Evolutionary conservation across 2,113 vertebrate genomes (phyloP), one percentile per base, ranked within the genome.

Genomic region (Puntigrus tetrazona): DNA sequence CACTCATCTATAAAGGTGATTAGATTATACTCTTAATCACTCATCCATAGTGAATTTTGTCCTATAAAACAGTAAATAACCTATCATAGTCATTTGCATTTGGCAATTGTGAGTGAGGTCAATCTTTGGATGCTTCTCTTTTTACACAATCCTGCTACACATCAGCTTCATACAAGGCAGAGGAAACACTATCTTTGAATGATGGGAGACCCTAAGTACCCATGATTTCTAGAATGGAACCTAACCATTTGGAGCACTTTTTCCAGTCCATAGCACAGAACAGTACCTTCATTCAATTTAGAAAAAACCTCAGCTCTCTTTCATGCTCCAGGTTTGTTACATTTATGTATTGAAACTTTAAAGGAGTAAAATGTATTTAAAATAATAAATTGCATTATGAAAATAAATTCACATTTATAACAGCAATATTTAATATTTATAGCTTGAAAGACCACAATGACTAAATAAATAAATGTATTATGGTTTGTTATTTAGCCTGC

Each of bases 281-380:
- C n/a, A 13, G 9, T 27, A 27, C 57, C 57, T 61, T 61, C 57
- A 61, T 61, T 61, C 27, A 61, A 25, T 61, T 61, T 27, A 61
- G 9, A 89, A 89, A 65, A 91, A 88, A 82, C 93, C 92, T 41
- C 61, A 83, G 63, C 84, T n/a, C 78, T 31, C 85, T 93, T 16
- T 85, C 22, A 2, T 94, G 94, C 85, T 93, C 91, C 16, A 93
- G 92, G 94, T 95, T 91, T n/a, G n/a, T n/a, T n/a, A n/a, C n/a
- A n/a, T n/a, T n/a, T n/a, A n/a, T n/a, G n/a, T n/a, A n/a, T n/a
- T n/a, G n/a, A n/a, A n/a, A n/a, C n/a, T n/a, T n/a, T n/a, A n/a
- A n/a, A n/a, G n/a, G n/a, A n/a, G n/a, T n/a, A n/a, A n/a, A n/a
- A n/a, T n/a, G n/a, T n/a, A n/a, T n/a, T n/a, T n/a, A n/a, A n/a